Evolutionary conservation across 2,113 vertebrate species (phyloP).

Genomic region (Andinoacara biseriatus): DNA sequence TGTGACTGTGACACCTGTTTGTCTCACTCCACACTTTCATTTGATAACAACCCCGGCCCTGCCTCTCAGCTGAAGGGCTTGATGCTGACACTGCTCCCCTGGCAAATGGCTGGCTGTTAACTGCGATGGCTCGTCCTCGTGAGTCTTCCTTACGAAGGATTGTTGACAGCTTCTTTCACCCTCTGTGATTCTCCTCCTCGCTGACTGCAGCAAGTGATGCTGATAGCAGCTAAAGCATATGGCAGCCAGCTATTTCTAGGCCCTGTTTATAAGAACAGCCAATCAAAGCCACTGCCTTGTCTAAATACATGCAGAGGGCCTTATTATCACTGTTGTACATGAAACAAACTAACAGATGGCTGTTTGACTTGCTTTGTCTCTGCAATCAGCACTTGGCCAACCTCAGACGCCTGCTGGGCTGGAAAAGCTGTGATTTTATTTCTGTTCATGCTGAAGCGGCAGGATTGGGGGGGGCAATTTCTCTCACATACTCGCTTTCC

Average conservation of each 20-base stretch:
- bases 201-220: background rate
- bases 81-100: slow-evolving; percentile 36
- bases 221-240: slow-evolving; percentile 46
- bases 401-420: slow-evolving; percentile 37
- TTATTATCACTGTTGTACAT: slow-evolving; percentile 46
- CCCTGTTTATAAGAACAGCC: slow-evolving; percentile 42
- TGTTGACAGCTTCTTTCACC: slow-evolving; percentile 49
- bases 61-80: slow-evolving; percentile 12
- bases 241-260: slow-evolving; percentile 43
- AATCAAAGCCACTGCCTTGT: slow-evolving; percentile 45
- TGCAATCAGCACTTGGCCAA: slow-evolving; percentile 52
- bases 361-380: slow-evolving; percentile 57
- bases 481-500: background rate
- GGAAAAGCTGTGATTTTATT: slow-evolving; percentile 43
- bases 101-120: slow-evolving; percentile 38
- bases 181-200: slow-evolving; percentile 22
- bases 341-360: slow-evolving; percentile 59
- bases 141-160: slow-evolving; percentile 27
- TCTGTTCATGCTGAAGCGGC: slow-evolving; percentile 15
- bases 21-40: slow-evolving; percentile 23
- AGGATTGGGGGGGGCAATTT: background rate
- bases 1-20: slow-evolving; percentile 21
- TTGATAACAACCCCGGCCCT: slow-evolving; percentile 5
- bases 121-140: background rate
- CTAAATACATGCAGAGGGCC: slow-evolving; percentile 49